Base-by-base conservation (phyloP, 2,113 vertebrate species). In the Glaucomys volans region DNA sequence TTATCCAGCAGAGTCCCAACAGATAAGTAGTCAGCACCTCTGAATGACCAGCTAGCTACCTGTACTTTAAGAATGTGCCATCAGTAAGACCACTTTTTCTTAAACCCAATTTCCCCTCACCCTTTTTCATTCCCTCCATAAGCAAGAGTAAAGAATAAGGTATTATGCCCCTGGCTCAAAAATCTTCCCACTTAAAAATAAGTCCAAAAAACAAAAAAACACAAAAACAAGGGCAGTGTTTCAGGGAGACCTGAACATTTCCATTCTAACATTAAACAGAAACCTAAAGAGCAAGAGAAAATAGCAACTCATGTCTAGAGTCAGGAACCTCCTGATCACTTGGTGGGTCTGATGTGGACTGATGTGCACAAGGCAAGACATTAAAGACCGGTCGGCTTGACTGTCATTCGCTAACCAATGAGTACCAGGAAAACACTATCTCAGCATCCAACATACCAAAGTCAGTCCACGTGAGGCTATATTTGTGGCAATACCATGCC, bases 401-500 rank as follows among this genome's bases (percentile, higher is more conserved):
- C n/a, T 14, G 5, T 83, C 87, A 92, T 18, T 35, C 24, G 5
- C n/a, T 88, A 20, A 87, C 91, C 8, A 52, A 59, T 30, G 13
- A 54, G 50, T 24, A 79, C 35, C 77, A 82, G 50, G 47, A 95
- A 95, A 95, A 93, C 91, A 86, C 77, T 7, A 84, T 69, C 42
- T 91, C 92, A 26, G 32, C 50, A 20, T 28, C 82, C 91, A 95
- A 26, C 62, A 59, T n/a, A 80, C 52, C 22, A 94, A 88, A 96
- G 88, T 54, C 93, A 87, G 42, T 96, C 97, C 92, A 95, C n/a
- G 30, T 93, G 95, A 91, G 76, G 79, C 93, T 95, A 52, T 97
- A 93, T 95, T 92, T 81, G 71, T 69, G 87, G 87, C 69, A 72
- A 87, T 13, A 64, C 52, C 64, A 59, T 72, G 94, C 97, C 96